Conservation (phyloP, 1,140 invertebrate species). For the Calliphora vicina region DNA sequence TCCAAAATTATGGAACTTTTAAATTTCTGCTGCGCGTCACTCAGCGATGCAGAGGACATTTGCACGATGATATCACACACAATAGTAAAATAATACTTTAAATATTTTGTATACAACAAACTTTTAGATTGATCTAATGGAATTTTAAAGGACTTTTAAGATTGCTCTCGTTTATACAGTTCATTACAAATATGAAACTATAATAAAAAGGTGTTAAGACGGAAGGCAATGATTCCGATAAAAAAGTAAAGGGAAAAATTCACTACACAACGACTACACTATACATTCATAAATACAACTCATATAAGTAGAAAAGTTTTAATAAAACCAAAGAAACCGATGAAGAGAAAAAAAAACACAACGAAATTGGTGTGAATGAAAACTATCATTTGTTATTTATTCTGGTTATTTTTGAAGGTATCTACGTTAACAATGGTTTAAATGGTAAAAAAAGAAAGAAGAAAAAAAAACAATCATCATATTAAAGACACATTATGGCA, state of each 20-base stretch:
- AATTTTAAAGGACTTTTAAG: too few relatives aligned
- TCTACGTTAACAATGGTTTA: conserved; percentile 8
- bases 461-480: conserved; percentile 41
- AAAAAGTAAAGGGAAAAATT: conserved; percentile 2
- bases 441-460: too few relatives aligned
- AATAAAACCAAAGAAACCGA: neutral
- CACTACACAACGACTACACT: neutral
- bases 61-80: neutral
- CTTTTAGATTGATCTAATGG: too few relatives aligned
- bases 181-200: neutral
- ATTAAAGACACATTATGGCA: conserved; percentile 37
- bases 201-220: conserved; percentile 29
- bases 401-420: neutral
- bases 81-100: too few relatives aligned
- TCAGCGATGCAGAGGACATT: too few relatives aligned
- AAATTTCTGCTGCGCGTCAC: too few relatives aligned
- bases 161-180: too few relatives aligned
- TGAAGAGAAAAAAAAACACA: neutral
- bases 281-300: neutral
- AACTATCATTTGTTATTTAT: neutral
- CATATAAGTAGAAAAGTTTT: neutral
- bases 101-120: too few relatives aligned
- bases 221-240: conserved; percentile 26
- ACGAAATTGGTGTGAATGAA: conserved; percentile 23
- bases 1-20: too few relatives aligned